Percentiles rank a stretch among this genome's conserved stretches.
These are phyloP conservation scores for Arctocebus calabarensis DNA, from an alignment of 2,797 vertebrate species.

Conservation along the genomic window DNA sequence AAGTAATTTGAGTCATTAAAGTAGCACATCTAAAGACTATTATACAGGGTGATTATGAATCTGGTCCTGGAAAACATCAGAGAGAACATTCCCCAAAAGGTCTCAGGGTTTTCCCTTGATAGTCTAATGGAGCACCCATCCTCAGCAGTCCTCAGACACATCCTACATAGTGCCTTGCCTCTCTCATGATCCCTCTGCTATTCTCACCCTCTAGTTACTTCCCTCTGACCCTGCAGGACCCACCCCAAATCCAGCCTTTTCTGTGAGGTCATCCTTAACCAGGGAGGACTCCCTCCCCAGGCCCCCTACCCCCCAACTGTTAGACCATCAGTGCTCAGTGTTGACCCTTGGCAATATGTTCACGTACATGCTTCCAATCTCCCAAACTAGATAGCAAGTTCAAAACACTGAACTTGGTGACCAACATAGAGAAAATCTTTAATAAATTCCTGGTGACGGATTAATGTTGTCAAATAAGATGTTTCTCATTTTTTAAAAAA, in stretches of 20 bases:
- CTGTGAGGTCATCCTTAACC: neutral
- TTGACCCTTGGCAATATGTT: neutral
- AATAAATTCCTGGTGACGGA: neutral
- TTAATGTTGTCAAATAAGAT: neutral
- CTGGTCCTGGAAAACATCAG: neutral
- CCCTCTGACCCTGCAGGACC: neutral
- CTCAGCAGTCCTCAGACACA: neutral
- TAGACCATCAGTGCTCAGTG: neutral
- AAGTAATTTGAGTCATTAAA: neutral
- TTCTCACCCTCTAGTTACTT: neutral
- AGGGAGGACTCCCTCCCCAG: neutral
- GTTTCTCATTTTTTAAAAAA: neutral
- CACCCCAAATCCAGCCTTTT: neutral
- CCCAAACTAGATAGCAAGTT: neutral
- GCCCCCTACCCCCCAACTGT: neutral
- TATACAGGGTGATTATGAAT: neutral
- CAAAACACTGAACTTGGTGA: neutral
- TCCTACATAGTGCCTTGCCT: fast-evolving
- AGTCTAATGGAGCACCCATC: neutral
- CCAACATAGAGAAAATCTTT: neutral
- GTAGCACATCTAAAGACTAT: neutral
- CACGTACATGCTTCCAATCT: neutral
- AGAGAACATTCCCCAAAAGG: neutral
- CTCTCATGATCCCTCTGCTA: neutral
- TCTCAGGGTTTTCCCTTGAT: neutral